Percentiles rank a stretch among this genome's conserved stretches.
Evolutionary conservation across 1,140 invertebrate species (phyloP).

Genomic region (Zelostemma sp.): DNA sequence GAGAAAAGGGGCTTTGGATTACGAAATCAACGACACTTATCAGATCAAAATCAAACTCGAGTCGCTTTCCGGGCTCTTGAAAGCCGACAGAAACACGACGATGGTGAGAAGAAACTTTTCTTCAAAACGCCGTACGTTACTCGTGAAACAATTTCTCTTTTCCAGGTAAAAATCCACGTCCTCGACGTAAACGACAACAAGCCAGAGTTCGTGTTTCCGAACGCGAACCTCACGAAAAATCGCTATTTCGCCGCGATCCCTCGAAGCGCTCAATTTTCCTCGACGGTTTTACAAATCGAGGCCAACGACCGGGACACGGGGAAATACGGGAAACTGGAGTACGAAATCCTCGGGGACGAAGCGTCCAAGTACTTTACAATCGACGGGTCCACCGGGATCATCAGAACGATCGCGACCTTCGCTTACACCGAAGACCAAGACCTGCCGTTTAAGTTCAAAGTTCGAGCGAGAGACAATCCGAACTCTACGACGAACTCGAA

Average conservation of each 20-base stretch:
- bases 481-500: slow-evolving; percentile 74
- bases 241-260: slow-evolving; percentile 82
- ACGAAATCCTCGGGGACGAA: slow-evolving; percentile 74
- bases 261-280: slow-evolving; percentile 77
- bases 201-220: slow-evolving; percentile 83
- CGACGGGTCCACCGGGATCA: slow-evolving; percentile 79
- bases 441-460: slow-evolving; percentile 81
- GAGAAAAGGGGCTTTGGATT: slow-evolving; percentile 78
- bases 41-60: slow-evolving; percentile 81
- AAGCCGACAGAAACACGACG: slow-evolving; percentile 79
- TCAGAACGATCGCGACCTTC: slow-evolving; percentile 80
- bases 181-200: slow-evolving; percentile 90
- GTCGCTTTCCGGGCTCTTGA: slow-evolving; percentile 82
- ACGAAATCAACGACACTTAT: slow-evolving; percentile 80
- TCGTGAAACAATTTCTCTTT: neutral
- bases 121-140: neutral
- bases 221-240: slow-evolving; percentile 66
- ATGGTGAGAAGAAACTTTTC: slow-evolving; percentile 60
- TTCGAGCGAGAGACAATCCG: slow-evolving; percentile 83
- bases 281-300: slow-evolving; percentile 82
- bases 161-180: slow-evolving; percentile 82
- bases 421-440: slow-evolving; percentile 74
- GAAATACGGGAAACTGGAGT: slow-evolving; percentile 82
- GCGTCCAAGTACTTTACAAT: slow-evolving; percentile 80
- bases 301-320: slow-evolving; percentile 88